Base-by-base conservation (phyloP, 2,888 invertebrate species). In the Diplolepis rosae region DNA sequence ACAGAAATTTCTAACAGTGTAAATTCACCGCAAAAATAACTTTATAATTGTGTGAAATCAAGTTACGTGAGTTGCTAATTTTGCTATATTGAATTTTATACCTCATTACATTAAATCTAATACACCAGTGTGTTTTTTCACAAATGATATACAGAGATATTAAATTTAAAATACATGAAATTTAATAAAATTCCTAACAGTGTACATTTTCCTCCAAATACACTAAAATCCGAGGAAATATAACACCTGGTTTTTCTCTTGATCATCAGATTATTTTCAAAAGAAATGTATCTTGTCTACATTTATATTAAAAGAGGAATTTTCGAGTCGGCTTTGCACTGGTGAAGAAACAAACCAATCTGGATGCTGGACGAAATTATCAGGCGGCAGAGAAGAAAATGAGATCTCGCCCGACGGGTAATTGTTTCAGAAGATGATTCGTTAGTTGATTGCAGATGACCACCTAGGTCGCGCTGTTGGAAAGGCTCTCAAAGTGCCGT, bases 381-480 rank as follows among this genome's bases (percentile, higher is more conserved):
- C 68, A 71, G 72, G 73, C 69, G 51, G 65, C 27, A 65, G 56
- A 42, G 56, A 61, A 39, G 71, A 73, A 79, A 76, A 71, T 66
- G 75, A 75, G 50, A 45, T 52, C 50, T 45, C 45, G 68, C 30
- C 39, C 67, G 71, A 70, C 68, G 51, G 72, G 70, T 80, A 83
- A 84, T 84, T 80, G 80, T 82, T 82, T 83, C 79, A 75, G 75
- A 73, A 74, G 77, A 79, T 76, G 73, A 51, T 67, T 74, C 69
- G 66, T 61, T 61, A 61, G 61, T 61, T 61, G 61, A 54, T 71
- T 65, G 66, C 66, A 69, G 72, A 69, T 73, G 85, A 79, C 87
- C 87, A 86, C 87, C 86, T 87, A 86, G 80, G 85, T 85, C 80
- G 85, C 80, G 69, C 82, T 72, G 82, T 80, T 78, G 81, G 82